Percentiles rank a stretch among this genome's conserved stretches.
Evolutionary conservation across 2,888 invertebrate species (phyloP).

Genomic region (Drosophila anomelani): DNA sequence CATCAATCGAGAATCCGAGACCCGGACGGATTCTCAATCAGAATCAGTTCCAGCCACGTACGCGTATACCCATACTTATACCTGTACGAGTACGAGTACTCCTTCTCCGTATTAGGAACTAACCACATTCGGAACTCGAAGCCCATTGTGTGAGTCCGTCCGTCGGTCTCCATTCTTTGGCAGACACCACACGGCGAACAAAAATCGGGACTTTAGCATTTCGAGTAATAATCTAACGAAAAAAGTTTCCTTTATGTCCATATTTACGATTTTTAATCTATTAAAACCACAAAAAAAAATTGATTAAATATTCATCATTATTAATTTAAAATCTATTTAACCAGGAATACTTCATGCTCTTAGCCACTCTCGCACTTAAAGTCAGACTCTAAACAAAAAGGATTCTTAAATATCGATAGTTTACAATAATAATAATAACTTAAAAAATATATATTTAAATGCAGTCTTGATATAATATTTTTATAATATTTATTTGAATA

Average conservation of each 20-base stretch:
- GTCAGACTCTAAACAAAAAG: neutral
- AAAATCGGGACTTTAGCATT: neutral
- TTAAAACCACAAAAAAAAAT: rapidly evolving
- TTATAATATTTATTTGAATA: neutral
- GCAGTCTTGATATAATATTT: too few species aligned
- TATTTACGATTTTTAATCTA: neutral
- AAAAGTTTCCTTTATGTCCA: neutral
- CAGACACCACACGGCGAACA: neutral
- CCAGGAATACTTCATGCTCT: neutral
- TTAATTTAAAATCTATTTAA: neutral
- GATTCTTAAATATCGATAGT: too few species aligned
- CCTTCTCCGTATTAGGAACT: conserved; percentile 15
- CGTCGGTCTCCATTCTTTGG: neutral
- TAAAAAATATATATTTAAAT: neutral
- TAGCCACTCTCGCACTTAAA: neutral
- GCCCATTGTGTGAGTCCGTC: conserved; percentile 14
- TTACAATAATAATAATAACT: too few species aligned
- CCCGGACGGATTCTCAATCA: conserved; percentile 42
- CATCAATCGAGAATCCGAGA: conserved; percentile 24
- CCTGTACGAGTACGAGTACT: neutral
- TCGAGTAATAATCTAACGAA: neutral
- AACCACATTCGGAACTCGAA: conserved; percentile 32
- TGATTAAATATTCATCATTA: neutral
- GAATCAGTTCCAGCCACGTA: conserved; percentile 41
- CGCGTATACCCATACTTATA: neutral